Evolutionary conservation across 2,113 vertebrate species (phyloP).

Genomic region (Xenopus laevis): DNA sequence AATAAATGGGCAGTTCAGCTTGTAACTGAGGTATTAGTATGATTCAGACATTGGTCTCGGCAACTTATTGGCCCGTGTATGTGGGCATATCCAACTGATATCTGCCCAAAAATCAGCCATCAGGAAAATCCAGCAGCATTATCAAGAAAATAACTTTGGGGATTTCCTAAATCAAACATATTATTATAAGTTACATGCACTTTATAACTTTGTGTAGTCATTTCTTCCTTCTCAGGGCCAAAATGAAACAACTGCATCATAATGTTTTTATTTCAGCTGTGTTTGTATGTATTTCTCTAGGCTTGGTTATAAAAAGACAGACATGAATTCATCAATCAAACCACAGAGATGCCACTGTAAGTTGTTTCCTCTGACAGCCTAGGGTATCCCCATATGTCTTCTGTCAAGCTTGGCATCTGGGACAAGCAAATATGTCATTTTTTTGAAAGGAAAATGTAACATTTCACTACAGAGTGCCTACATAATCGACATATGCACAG

Average conservation of each 20-base stretch:
- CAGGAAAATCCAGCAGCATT: too few relatives aligned
- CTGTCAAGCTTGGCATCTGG: constrained; percentile 26
- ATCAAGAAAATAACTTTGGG: too few relatives aligned
- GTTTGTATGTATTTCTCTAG: constrained; percentile 11
- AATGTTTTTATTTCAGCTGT: constrained; percentile 12
- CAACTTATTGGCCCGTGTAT: too few relatives aligned
- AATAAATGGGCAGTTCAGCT: too few relatives aligned
- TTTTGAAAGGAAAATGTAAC: constrained; percentile 21
- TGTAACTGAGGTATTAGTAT: too few relatives aligned
- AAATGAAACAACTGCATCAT: constrained; percentile 8
- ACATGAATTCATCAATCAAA: constrained; percentile 37
- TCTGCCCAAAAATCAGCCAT: too few relatives aligned
- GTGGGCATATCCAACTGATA: too few relatives aligned
- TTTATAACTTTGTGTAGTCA: background rate
- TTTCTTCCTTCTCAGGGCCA: constrained; percentile 16
- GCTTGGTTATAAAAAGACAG: constrained; percentile 9
- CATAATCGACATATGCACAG: constrained; percentile 9
- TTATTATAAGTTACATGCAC: too few relatives aligned
- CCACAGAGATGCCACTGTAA: constrained; percentile 29
- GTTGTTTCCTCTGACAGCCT: constrained; percentile 25
- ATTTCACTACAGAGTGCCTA: constrained; percentile 3
- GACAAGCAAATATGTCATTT: constrained; percentile 29
- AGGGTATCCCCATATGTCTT: constrained; percentile 36
- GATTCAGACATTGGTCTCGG: too few relatives aligned
- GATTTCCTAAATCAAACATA: too few relatives aligned